Conservation (phyloP, 2,797 vertebrate genomes). For the Mycteria americana region DNA sequence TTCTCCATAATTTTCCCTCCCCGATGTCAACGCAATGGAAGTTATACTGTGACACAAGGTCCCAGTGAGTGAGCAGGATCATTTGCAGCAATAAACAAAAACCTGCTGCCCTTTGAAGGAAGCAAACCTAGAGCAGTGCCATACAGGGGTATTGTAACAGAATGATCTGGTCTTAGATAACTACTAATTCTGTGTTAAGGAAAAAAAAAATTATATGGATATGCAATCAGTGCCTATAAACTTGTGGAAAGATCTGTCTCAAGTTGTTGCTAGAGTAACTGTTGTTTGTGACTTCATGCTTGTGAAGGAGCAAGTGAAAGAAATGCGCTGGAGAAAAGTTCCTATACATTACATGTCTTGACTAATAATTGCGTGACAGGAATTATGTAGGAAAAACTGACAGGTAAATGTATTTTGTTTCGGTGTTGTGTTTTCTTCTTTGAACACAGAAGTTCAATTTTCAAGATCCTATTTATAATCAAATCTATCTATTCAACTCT, state of each 20-base stretch:
- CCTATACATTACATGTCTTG: slow-evolving; percentile 5
- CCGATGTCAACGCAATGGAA: not conserved
- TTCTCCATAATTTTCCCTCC: not conserved
- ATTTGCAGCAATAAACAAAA: not conserved
- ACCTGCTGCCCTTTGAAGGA: not conserved
- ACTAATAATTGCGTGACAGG: slow-evolving; percentile 35
- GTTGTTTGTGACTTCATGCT: not conserved
- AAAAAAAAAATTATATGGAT: not conserved
- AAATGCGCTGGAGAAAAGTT: not conserved
- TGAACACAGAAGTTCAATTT: slow-evolving; percentile 51
- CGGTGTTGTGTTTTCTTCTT: slow-evolving; percentile 31
- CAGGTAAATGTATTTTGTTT: slow-evolving; percentile 51
- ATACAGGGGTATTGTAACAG: not conserved
- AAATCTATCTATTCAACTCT: slow-evolving; percentile 27
- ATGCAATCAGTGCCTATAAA: not conserved
- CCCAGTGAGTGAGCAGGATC: not conserved
- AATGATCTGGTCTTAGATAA: not conserved
- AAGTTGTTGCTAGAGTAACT: not conserved
- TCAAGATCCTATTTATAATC: slow-evolving; percentile 47
- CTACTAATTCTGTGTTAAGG: not conserved
- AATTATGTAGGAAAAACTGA: slow-evolving; percentile 53
- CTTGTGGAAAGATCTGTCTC: not conserved
- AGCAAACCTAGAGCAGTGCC: not conserved
- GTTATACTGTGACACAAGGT: not conserved
- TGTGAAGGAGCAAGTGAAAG: not conserved